Evolutionary conservation across 1,140 invertebrate species (phyloP).

Genomic region (Polypedilum vanderplanki): DNA sequence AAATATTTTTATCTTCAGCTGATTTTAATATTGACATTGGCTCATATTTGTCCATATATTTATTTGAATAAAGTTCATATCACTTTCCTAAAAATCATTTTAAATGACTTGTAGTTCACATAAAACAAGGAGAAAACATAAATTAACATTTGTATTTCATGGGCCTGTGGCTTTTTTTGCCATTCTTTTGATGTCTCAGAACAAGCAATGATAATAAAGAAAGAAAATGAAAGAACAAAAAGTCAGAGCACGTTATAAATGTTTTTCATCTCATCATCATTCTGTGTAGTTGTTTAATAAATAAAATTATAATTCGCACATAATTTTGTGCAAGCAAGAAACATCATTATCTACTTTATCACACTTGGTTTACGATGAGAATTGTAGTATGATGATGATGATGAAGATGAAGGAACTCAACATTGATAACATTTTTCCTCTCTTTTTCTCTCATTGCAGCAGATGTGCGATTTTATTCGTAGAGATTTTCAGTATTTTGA

Average conservation of each 20-base stretch:
- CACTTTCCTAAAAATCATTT: neutral
- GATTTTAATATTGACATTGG: too few relatives aligned
- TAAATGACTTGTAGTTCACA: neutral
- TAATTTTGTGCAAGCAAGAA: neutral
- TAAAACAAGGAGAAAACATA: neutral
- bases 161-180: neutral
- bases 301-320: conserved; percentile 7
- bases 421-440: neutral
- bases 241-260: neutral
- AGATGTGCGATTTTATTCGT: conserved; percentile 11
- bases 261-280: neutral
- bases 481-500: neutral
- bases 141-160: neutral
- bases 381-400: neutral
- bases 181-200: neutral
- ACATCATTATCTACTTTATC: conserved; percentile 27
- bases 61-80: too few relatives aligned
- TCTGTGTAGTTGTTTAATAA: neutral
- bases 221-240: neutral
- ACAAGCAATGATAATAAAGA: neutral
- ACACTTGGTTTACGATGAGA: conserved; percentile 20
- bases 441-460: neutral
- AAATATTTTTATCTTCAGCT: too few relatives aligned
- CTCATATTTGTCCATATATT: too few relatives aligned
- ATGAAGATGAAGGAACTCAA: neutral